Percentiles rank a stretch among this genome's conserved stretches.
Evolutionary conservation across 1,140 invertebrate species (phyloP).

Genomic region (Rhynchophorus ferrugineus): DNA sequence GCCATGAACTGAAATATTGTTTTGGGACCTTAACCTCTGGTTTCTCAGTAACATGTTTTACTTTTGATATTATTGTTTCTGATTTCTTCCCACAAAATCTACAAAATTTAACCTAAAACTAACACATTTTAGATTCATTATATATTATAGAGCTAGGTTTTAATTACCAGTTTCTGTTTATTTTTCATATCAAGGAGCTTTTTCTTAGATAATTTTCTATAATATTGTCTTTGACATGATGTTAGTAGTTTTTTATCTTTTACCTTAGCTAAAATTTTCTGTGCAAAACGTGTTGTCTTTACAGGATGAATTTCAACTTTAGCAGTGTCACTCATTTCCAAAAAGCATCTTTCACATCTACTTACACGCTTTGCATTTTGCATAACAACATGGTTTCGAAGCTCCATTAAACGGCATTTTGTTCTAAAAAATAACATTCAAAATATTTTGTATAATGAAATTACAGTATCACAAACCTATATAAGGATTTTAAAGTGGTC

Average conservation of each 20-base stretch:
- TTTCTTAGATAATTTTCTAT: constrained; percentile 13
- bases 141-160: constrained; percentile 11
- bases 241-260: constrained; percentile 14
- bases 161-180: too few species aligned
- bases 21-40: too few species aligned
- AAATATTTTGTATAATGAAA: not conserved
- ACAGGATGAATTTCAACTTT: constrained; percentile 5
- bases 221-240: constrained; percentile 22
- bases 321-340: constrained; percentile 13
- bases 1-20: too few species aligned
- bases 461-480: constrained; percentile 1
- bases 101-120: constrained; percentile 24
- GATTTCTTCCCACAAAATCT: constrained; percentile 24
- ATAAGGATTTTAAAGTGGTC: constrained; percentile 9
- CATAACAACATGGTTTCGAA: constrained; percentile 7
- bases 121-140: not conserved
- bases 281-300: constrained; percentile 17
- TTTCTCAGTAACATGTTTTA: too few species aligned
- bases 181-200: too few species aligned
- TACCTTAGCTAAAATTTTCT: constrained; percentile 17
- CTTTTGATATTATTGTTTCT: too few species aligned
- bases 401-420: constrained; percentile 20
- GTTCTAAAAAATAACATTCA: constrained; percentile 15
- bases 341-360: constrained; percentile 23
- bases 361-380: constrained; percentile 4